Percentiles rank a stretch among this genome's conserved stretches.
Evolutionary conservation across 2,888 invertebrate species (phyloP).

Genomic region (Drosophila nigritarsus): DNA sequence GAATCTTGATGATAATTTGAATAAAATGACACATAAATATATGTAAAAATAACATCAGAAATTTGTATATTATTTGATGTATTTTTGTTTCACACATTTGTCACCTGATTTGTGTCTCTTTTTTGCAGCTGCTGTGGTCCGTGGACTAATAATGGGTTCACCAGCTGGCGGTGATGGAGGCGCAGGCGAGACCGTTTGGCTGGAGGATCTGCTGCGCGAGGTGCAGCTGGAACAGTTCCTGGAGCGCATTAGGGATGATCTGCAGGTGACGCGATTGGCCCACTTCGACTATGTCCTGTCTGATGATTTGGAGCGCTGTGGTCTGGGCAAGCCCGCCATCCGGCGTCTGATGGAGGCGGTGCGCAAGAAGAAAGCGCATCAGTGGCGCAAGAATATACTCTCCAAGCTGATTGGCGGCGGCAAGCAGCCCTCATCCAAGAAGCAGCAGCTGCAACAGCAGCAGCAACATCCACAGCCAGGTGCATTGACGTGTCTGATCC

Average conservation of each 20-base stretch:
- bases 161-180: slow-evolving; percentile 55
- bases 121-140: slow-evolving; percentile 15
- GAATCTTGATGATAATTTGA: background rate
- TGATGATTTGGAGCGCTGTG: slow-evolving; percentile 97
- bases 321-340: slow-evolving; percentile 96
- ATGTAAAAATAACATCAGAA: background rate
- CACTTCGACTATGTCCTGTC: slow-evolving; percentile 99
- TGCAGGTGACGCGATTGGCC: slow-evolving; percentile 95
- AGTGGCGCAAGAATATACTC: slow-evolving; percentile 93
- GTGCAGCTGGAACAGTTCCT: slow-evolving; percentile 97
- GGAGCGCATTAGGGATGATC: slow-evolving; percentile 94
- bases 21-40: background rate
- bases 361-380: slow-evolving; percentile 92
- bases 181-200: slow-evolving; percentile 76
- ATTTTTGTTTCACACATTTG: background rate
- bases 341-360: slow-evolving; percentile 95
- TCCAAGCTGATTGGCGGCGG: slow-evolving; percentile 91
- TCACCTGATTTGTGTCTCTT: background rate
- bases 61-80: background rate
- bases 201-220: slow-evolving; percentile 93
- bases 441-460: slow-evolving; percentile 76
- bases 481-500: slow-evolving; percentile 91
- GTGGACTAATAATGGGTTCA: slow-evolving; percentile 53
- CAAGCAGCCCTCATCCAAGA: slow-evolving; percentile 86
- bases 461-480: slow-evolving; percentile 47